Evolutionary conservation across 1,140 invertebrate species (phyloP), one percentile per base, ranked within the genome.

Genomic region (Drosophila albomicans): DNA sequence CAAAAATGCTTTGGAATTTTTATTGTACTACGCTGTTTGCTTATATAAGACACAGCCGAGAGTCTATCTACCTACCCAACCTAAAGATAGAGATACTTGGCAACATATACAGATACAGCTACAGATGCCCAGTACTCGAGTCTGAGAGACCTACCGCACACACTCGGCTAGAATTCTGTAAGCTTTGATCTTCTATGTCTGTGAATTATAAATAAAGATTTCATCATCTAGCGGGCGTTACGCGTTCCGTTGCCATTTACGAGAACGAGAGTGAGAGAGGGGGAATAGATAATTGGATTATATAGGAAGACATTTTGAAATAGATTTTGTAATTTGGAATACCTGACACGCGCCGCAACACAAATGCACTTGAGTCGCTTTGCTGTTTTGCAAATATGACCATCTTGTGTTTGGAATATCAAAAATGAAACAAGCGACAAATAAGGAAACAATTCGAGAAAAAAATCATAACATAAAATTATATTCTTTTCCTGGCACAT

Each of bases 1-100:
- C 85, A 63, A 69, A 90, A 85, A 89, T 89, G 81, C 86, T 68
- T 90, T 38, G 85, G 85, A 81, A 89, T 89, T 84, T 89, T 89
- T 89, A 89, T 85, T 38, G 68, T 66, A 45, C 49, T 66, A 45
- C 49, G 35, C 56, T 41, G 20, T 58, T 63, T 56, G 66, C 56
- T 57, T 52, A 46, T 52, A 64, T 7, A 56, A 15, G 13, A 45
- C 10, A 45, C 46, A 25, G 1, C 11, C 15, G 38, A 62, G 51
- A 62, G 51, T 81, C 28, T 51, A 68, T 57, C 7, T 57, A 41
- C 15, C 54, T 57, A 57, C 3, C 54, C 51, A 32, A 48, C 41
- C 41, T 13, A 13, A 43, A n/a, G 11, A n/a, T 43, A 43, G 41
- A 3, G 41, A n/a, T 5, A 43, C 41, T 11, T 0, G 10, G 35